A percentile compares a stretch with the other conserved stretches of the same genome.
phyloP scores from a whole-genome alignment of 2,113 vertebrate genomes.

The Centrocercus urophasianus region DNA sequence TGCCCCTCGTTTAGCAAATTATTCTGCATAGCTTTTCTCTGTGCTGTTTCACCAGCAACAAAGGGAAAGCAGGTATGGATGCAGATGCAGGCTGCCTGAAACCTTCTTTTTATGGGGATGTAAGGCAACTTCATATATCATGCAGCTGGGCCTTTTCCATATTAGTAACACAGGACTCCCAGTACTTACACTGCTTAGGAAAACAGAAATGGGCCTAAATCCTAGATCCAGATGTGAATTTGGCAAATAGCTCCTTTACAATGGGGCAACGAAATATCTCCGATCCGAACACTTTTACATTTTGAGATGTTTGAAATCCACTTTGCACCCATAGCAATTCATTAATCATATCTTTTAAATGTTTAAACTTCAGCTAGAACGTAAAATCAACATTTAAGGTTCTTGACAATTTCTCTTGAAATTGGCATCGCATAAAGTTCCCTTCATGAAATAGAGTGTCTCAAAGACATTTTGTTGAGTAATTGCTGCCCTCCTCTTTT shows the following conservation, averaged over 20 bases:
- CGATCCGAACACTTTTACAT: constrained; percentile 6
- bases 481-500: constrained; percentile 35
- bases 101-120: constrained; percentile 38
- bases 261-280: constrained; percentile 10
- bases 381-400: constrained; percentile 51
- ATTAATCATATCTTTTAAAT: constrained; percentile 43
- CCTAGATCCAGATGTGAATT: constrained; percentile 66
- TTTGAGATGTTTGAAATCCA: constrained; percentile 57
- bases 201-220: constrained; percentile 46
- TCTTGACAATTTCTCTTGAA: constrained; percentile 50
- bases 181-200: constrained; percentile 32
- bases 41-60: constrained; percentile 19
- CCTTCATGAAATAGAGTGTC: neutral
- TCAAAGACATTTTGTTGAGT: constrained; percentile 36
- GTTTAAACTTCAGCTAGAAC: constrained; percentile 46
- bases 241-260: constrained; percentile 51
- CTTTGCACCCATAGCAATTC: constrained; percentile 38
- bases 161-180: constrained; percentile 52
- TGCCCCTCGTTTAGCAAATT: neutral
- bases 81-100: constrained; percentile 38
- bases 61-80: constrained; percentile 38
- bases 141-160: constrained; percentile 41
- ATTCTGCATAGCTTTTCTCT: neutral
- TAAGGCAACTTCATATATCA: constrained; percentile 42
- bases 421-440: constrained; percentile 35